These are phyloP conservation scores for Apis dorsata DNA, from an alignment of 1,140 invertebrate genomes.

Conservation along the genomic window DNA sequence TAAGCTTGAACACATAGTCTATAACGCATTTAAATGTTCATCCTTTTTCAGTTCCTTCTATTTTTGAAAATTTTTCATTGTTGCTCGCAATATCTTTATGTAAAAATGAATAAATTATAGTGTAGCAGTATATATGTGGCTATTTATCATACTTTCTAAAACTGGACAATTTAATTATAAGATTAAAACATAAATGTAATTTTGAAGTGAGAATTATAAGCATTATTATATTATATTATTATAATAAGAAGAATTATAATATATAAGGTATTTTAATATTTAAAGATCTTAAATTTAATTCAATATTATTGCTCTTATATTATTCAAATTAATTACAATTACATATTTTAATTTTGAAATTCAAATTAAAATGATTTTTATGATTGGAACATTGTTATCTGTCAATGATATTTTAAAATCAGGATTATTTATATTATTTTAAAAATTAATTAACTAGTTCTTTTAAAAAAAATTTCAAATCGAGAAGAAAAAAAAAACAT, in stretches of 20 bases:
- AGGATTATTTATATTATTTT: not conserved
- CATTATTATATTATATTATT: too few species aligned
- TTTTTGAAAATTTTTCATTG: not conserved
- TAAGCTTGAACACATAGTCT: not conserved
- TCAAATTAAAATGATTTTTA: not conserved
- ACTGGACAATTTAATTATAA: not conserved
- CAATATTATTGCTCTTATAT: not conserved
- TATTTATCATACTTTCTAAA: constrained; percentile 10
- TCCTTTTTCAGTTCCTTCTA: not conserved
- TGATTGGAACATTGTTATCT: not conserved
- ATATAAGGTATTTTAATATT: too few species aligned
- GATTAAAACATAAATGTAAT: not conserved
- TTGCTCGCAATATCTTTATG: not conserved
- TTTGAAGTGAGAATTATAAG: not conserved
- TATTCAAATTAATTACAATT: not conserved
- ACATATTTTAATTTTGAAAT: not conserved
- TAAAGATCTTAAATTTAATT: not conserved
- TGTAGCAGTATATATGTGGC: constrained; percentile 30
- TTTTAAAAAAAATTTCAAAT: not conserved
- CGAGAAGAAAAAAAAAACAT: not conserved
- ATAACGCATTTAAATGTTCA: not conserved
- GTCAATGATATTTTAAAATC: too few species aligned
- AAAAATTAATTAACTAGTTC: not conserved
- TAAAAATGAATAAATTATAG: constrained; percentile 23
- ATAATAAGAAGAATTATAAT: too few species aligned